These are phyloP conservation scores for Drosophila vallismaia DNA, from an alignment of 2,888 invertebrate genomes.

Conservation along the genomic window DNA sequence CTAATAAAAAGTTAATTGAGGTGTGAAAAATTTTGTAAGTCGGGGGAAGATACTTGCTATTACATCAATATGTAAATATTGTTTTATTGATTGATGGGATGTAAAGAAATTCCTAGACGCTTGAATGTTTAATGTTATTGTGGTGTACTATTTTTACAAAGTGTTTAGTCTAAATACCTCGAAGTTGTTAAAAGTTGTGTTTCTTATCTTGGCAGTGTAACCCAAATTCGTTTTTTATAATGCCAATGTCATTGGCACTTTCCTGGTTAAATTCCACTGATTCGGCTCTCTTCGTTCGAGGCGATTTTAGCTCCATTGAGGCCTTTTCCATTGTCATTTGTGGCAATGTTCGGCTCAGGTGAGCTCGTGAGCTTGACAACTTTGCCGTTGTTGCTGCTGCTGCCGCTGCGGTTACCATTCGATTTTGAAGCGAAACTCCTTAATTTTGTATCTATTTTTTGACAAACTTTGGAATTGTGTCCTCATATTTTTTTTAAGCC, in stretches of 20 bases:
- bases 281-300: conserved; percentile 16
- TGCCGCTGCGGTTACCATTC: conserved; percentile 39
- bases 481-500: no score
- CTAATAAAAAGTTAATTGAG: conserved; percentile 6
- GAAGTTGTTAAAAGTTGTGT: background rate
- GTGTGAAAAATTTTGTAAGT: background rate
- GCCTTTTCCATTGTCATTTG: conserved; percentile 62
- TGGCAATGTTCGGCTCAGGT: conserved; percentile 36
- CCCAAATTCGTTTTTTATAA: conserved; percentile 7
- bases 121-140: background rate
- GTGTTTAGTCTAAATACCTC: background rate
- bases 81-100: conserved; percentile 10
- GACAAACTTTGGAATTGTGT: no score
- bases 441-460: no score
- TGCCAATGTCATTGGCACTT: conserved; percentile 26
- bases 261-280: conserved; percentile 44
- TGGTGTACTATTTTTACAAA: background rate
- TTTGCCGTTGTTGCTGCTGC: background rate
- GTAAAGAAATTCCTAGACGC: background rate
- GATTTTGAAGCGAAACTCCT: no score
- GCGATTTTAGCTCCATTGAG: conserved; percentile 28
- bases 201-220: conserved; percentile 15
- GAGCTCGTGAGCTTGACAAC: conserved; percentile 41
- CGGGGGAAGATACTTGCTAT: background rate
- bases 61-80: background rate